Evolutionary conservation across 2,113 vertebrate genomes (phyloP).

Genomic region (Oenanthe melanoleuca): DNA sequence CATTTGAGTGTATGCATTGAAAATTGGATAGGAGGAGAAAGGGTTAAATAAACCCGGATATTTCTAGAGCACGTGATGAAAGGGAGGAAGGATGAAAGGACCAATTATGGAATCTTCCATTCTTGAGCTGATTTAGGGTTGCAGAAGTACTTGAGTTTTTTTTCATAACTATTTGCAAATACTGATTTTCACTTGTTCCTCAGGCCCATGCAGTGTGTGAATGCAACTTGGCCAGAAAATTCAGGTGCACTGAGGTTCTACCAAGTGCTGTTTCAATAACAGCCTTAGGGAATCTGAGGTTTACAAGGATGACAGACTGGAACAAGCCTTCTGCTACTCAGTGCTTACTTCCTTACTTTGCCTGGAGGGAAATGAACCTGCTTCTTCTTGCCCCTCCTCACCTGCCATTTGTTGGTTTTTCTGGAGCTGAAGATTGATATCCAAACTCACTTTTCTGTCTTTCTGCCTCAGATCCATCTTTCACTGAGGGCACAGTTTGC

Average conservation of each 20-base stretch:
- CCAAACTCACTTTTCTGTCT: neutral
- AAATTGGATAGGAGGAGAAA: neutral
- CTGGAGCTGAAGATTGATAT: neutral
- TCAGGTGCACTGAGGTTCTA: neutral
- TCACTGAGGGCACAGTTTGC: neutral
- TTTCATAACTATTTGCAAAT: neutral
- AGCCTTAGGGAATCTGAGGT: neutral
- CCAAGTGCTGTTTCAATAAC: neutral
- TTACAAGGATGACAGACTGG: neutral
- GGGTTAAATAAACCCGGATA: neutral
- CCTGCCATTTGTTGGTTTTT: neutral
- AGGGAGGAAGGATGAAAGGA: neutral
- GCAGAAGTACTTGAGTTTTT: neutral
- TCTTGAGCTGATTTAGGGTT: neutral
- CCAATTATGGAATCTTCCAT: neutral
- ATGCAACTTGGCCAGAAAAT: neutral
- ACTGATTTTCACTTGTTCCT: neutral
- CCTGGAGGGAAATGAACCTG: neutral
- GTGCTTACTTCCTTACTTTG: neutral
- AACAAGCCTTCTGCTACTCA: neutral
- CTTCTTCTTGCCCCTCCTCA: neutral
- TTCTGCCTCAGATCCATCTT: neutral
- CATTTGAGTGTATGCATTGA: neutral
- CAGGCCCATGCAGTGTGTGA: neutral
- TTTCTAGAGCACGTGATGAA: neutral